Evolutionary conservation across 2,113 vertebrate genomes (phyloP), one percentile per base, ranked within the genome.

Genomic region (Cynoglossus semilaevis): DNA sequence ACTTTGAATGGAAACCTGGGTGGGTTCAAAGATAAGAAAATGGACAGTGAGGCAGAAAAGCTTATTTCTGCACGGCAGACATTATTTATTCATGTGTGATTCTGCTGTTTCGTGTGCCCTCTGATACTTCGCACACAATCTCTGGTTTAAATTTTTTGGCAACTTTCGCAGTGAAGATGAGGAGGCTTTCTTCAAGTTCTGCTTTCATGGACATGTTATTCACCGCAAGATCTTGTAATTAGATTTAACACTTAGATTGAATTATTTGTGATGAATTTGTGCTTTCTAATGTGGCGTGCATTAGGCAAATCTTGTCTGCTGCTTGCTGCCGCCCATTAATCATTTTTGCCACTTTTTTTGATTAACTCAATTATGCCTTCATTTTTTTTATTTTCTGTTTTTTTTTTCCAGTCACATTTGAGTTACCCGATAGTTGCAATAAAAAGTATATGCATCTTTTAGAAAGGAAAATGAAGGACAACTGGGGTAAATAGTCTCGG

Each of bases 1-100:
- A 96, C 95, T 95, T 97, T 94, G 96, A 98, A 98, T 96, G 95
- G 94, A 97, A 98, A 96, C 96, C 96, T 98, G 94, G 92, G 92
- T 93, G 93, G 89, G 93, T 90, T 95, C 91, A 88, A 89, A 89
- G 76, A 88, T 87, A 85, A 77, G 69, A 92, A 86, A 85, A 88
- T 89, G 68, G 90, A 88, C 82, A 83, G 63, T 69, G 79, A 80
- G 80, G 77, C 75, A 79, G 80, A 72, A 84, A 83, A 83, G 80
- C 78, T 82, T 69, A 86, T 89, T 79, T 83, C 85, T 87, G 86
- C 85, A 86, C 71, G 81, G 76, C 74, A 83, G 60, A 76, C 84
- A 82, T 67, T 74, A 79, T 59, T 81, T 67, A 84, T 84, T 82
- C 59, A 73, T 79, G 29, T 15, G 55, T 44, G 72, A 47, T 71